Evolutionary conservation across 1,140 invertebrate species (phyloP).

Genomic region (Drosophila novamexicana): DNA sequence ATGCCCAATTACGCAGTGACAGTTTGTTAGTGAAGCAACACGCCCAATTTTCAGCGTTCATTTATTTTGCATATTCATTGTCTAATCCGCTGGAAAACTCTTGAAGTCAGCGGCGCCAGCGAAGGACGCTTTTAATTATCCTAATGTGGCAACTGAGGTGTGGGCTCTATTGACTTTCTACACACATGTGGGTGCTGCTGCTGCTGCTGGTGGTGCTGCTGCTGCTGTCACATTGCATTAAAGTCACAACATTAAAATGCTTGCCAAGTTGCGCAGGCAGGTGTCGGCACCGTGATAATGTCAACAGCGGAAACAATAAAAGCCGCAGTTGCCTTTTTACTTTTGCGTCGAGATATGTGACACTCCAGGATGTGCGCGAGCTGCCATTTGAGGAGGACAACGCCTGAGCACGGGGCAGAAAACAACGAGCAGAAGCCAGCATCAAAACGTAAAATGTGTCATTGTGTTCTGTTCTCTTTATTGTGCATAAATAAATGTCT

Average conservation of each 20-base stretch:
- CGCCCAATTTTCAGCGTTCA: conserved; percentile 20
- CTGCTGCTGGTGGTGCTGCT: conserved; percentile 3
- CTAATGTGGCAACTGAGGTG: conserved; percentile 61
- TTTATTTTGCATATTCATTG: conserved; percentile 46
- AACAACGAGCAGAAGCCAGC: conserved; percentile 13
- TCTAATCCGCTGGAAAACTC: conserved; percentile 44
- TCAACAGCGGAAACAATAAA: conserved; percentile 82
- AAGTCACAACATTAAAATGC: conserved; percentile 69
- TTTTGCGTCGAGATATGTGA: conserved; percentile 55
- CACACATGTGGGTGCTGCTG: conserved; percentile 7
- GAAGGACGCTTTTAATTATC: conserved; percentile 68
- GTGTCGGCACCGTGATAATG: conserved; percentile 77
- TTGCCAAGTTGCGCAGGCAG: conserved; percentile 60
- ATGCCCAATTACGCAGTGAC: conserved; percentile 51
- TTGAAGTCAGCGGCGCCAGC: conserved; percentile 2
- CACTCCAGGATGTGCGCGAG: conserved; percentile 33
- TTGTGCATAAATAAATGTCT: not conserved
- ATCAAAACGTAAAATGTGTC: conserved; percentile 27
- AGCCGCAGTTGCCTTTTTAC: conserved; percentile 75
- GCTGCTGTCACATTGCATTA: conserved; percentile 66
- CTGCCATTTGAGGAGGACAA: conserved; percentile 51
- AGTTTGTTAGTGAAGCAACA: no score
- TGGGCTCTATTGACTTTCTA: conserved; percentile 67
- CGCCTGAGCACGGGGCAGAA: conserved; percentile 19
- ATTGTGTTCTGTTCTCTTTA: conserved; percentile 18